These are phyloP conservation scores for Carassius auratus DNA, from an alignment of 2,113 vertebrate genomes.

Conservation along the genomic window DNA sequence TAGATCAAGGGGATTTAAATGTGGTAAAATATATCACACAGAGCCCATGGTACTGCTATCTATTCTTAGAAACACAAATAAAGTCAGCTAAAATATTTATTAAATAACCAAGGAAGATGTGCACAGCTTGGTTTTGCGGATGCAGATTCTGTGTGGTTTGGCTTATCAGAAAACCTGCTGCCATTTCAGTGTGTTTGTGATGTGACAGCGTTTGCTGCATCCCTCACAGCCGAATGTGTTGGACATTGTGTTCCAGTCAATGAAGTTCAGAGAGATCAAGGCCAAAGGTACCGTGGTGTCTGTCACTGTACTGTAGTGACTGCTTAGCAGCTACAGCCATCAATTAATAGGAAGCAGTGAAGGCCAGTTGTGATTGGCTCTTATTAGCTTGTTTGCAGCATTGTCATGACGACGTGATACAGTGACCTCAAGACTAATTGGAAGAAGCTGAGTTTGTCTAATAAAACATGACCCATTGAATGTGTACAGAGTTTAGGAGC, in stretches of 20 bases:
- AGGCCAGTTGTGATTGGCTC: neutral
- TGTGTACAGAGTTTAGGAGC: neutral
- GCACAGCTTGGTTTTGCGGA: neutral
- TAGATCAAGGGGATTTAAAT: neutral
- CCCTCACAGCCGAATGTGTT: neutral
- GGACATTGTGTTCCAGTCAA: neutral
- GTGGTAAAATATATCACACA: too few species aligned
- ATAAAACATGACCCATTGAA: neutral
- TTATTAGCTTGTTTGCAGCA: constrained; percentile 2
- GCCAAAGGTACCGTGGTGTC: constrained; percentile 23
- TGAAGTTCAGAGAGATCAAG: constrained; percentile 11
- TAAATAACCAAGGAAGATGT: neutral
- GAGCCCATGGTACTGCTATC: neutral
- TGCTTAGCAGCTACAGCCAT: constrained; percentile 31
- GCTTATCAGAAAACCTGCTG: neutral
- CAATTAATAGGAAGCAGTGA: constrained; percentile 12
- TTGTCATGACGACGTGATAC: neutral
- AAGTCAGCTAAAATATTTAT: neutral
- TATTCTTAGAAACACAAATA: neutral
- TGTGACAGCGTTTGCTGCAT: neutral
- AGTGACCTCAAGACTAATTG: neutral
- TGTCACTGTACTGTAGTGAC: constrained; percentile 30
- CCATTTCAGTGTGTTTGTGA: neutral
- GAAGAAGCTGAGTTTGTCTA: neutral
- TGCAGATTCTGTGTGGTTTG: neutral